Evolutionary conservation across 2,888 invertebrate genomes (phyloP).

Genomic region (Nomada flava): DNA sequence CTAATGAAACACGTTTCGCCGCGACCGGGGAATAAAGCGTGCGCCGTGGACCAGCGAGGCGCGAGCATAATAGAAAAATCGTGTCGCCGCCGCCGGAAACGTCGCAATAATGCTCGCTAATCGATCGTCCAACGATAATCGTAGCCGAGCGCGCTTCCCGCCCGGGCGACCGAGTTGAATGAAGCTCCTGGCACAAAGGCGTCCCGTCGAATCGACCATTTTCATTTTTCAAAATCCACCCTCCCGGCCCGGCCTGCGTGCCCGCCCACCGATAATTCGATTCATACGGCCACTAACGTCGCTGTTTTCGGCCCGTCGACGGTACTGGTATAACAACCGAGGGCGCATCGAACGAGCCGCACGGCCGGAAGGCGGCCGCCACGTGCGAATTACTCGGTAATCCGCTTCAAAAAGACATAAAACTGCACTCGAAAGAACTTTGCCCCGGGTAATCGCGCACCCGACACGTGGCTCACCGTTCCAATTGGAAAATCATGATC

Average conservation of each 20-base stretch:
- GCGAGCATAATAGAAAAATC: conserved; percentile 25
- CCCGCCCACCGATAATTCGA: conserved; percentile 31
- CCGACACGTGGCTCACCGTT: conserved; percentile 66
- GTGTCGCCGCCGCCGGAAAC: conserved; percentile 6
- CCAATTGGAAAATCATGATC: conserved; percentile 72
- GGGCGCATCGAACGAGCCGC: background rate
- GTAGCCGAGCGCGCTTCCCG: background rate
- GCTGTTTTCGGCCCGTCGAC: background rate
- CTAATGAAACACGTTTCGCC: conserved; percentile 35
- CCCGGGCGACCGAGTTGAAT: background rate
- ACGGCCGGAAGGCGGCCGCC: conserved; percentile 16
- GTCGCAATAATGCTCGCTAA: conserved; percentile 27
- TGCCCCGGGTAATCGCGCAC: conserved; percentile 34
- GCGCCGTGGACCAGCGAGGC: too few relatives aligned
- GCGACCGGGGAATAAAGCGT: conserved; percentile 7
- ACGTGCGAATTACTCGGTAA: conserved; percentile 57
- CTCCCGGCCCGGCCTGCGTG: background rate
- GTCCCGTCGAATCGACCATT: conserved; percentile 18
- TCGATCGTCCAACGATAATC: conserved; percentile 34
- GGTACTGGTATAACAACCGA: background rate
- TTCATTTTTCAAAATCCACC: conserved; percentile 16
- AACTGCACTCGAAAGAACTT: conserved; percentile 32
- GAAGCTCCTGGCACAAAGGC: background rate
- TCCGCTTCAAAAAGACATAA: conserved; percentile 57
- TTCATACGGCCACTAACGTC: background rate